phyloP scores from a whole-genome alignment of 2,888 invertebrate genomes.

The Drosophila paranaensis region DNA sequence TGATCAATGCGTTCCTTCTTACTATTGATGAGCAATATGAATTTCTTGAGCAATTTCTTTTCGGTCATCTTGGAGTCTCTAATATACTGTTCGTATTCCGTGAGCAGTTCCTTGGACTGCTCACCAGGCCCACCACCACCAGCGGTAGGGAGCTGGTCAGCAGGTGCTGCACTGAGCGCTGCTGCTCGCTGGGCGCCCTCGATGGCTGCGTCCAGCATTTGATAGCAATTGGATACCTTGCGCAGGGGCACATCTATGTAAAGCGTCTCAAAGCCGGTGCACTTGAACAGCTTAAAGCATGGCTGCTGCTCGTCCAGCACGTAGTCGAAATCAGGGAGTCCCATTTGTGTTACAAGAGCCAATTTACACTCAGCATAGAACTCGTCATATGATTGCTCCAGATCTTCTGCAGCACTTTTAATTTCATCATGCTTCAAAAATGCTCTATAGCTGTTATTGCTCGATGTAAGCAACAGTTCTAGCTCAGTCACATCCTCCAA shows the following conservation, averaged over 20 bases:
- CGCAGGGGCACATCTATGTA: slow-evolving; percentile 66
- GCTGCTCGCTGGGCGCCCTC: slow-evolving; percentile 38
- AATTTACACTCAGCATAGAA: slow-evolving; percentile 70
- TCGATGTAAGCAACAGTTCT: slow-evolving; percentile 50
- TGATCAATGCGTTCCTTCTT: slow-evolving; percentile 78
- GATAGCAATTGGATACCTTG: slow-evolving; percentile 35
- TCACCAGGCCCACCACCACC: neutral
- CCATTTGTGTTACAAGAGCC: slow-evolving; percentile 69
- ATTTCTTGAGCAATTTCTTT: slow-evolving; percentile 67
- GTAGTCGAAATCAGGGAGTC: slow-evolving; percentile 68
- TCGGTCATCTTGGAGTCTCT: slow-evolving; percentile 58
- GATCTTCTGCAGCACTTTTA: slow-evolving; percentile 64
- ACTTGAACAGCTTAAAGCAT: slow-evolving; percentile 66
- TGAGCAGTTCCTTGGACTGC: slow-evolving; percentile 36
- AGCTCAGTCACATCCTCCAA: slow-evolving; percentile 49
- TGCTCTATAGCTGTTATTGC: slow-evolving; percentile 53
- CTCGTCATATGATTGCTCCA: slow-evolving; percentile 63
- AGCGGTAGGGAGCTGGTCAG: neutral
- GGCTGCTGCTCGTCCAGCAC: slow-evolving; percentile 51
- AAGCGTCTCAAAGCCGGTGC: slow-evolving; percentile 64
- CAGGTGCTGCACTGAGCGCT: neutral
- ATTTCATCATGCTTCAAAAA: slow-evolving; percentile 61
- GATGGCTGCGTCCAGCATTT: slow-evolving; percentile 62
- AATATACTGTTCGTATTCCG: slow-evolving; percentile 65
- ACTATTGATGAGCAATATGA: slow-evolving; percentile 70